phyloP scores from a whole-genome alignment of 2,888 invertebrate genomes.

The Thereva nobilitata region DNA sequence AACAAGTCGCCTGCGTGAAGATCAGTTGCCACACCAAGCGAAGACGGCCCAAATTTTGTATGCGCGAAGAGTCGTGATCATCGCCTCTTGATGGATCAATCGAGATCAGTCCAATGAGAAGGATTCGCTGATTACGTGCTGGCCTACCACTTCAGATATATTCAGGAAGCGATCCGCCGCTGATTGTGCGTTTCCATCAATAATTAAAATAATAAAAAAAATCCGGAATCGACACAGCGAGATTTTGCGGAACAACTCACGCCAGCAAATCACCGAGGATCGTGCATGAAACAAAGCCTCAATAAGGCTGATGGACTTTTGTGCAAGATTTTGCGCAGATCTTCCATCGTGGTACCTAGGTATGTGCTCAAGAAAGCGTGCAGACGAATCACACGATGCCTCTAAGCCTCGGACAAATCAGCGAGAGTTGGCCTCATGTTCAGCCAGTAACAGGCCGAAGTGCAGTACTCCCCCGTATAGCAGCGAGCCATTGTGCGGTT shows the following conservation, averaged over 20 bases:
- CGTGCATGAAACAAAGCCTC: conserved; percentile 24
- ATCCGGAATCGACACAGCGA: background rate
- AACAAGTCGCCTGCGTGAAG: background rate
- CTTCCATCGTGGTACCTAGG: conserved; percentile 24
- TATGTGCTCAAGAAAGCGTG: conserved; percentile 38
- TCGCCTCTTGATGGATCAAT: too few species aligned
- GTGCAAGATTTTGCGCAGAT: conserved; percentile 27
- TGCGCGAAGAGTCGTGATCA: background rate
- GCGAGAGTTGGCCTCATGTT: conserved; percentile 15
- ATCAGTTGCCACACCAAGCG: background rate
- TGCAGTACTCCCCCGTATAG: background rate
- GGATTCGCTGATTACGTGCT: too few species aligned
- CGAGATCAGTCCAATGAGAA: too few species aligned
- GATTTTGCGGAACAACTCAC: conserved; percentile 13
- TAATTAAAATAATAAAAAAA: conserved; percentile 2
- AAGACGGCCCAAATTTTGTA: conserved; percentile 10
- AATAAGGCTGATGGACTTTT: conserved; percentile 33
- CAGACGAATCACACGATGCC: conserved; percentile 35
- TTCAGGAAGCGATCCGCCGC: too few species aligned
- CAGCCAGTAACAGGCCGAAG: background rate
- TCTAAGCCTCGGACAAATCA: background rate
- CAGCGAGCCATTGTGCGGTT: conserved; percentile 11
- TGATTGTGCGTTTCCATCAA: background rate
- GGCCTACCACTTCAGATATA: too few species aligned
- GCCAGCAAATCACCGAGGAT: conserved; percentile 10